A percentile compares a stretch with the other conserved stretches of the same genome.
phyloP scores from a whole-genome alignment of 2,888 invertebrate species.

The Coelogynopora nodosa region DNA sequence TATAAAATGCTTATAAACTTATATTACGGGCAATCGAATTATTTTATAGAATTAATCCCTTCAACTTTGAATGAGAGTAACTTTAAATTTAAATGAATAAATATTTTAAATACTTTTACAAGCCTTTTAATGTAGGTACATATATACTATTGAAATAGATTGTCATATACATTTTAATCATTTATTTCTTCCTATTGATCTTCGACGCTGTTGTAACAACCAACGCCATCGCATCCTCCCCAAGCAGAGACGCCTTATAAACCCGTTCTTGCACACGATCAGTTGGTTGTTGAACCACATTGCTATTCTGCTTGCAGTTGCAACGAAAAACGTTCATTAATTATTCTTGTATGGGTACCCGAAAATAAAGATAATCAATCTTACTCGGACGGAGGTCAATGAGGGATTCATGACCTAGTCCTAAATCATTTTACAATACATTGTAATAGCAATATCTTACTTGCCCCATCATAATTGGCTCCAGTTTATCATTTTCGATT shows the following conservation, averaged over 20 bases:
- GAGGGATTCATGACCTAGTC: not conserved
- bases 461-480: not conserved
- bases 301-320: not conserved
- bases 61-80: not conserved
- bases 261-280: not conserved
- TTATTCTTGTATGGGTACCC: not conserved
- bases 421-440: not conserved
- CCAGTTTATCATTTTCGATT: not conserved
- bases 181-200: not conserved
- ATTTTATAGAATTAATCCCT: not conserved
- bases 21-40: not conserved
- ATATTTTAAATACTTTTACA: not conserved
- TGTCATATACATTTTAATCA: not conserved
- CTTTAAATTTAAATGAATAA: not conserved
- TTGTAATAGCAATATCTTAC: not conserved
- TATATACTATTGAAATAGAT: not conserved
- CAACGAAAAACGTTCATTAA: not conserved
- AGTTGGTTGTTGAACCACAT: not conserved
- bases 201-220: not conserved
- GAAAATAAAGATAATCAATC: not conserved
- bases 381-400: not conserved
- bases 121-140: not conserved
- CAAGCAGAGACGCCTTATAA: not conserved
- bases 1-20: not conserved
- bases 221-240: not conserved